Percentiles rank a stretch among this genome's conserved stretches.
Evolutionary conservation across 2,888 invertebrate species (phyloP).

Genomic region (Teleogryllus oceanicus): DNA sequence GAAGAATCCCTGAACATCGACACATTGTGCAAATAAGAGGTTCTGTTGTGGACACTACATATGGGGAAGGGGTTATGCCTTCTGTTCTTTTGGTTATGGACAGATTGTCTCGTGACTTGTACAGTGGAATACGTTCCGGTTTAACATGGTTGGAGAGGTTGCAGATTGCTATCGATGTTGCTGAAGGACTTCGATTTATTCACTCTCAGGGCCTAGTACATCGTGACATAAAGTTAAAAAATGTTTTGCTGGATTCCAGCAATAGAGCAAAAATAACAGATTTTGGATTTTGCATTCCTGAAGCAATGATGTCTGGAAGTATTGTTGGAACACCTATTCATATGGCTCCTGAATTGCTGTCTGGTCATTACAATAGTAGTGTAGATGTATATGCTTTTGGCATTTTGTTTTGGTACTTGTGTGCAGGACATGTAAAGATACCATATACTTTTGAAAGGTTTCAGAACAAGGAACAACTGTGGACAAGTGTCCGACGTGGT

Average conservation of each 20-base stretch:
- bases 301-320: conserved; percentile 86
- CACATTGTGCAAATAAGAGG: conserved; percentile 72
- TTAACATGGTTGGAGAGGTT: conserved; percentile 62
- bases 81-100: conserved; percentile 80
- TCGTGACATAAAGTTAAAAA: conserved; percentile 85
- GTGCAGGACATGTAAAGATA: conserved; percentile 74
- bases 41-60: conserved; percentile 75
- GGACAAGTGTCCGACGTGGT: conserved; percentile 82
- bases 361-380: conserved; percentile 74
- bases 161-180: conserved; percentile 75
- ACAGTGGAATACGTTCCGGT: conserved; percentile 69
- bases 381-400: conserved; percentile 90
- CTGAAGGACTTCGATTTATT: conserved; percentile 82
- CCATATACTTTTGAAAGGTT: conserved; percentile 79
- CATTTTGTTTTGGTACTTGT: conserved; percentile 85
- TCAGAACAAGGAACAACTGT: conserved; percentile 80
- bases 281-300: conserved; percentile 85
- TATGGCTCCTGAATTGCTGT: conserved; percentile 85
- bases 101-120: conserved; percentile 69
- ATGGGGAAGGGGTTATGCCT: conserved; percentile 64
- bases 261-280: conserved; percentile 80
- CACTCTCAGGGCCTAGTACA: conserved; percentile 86
- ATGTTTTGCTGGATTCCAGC: conserved; percentile 71
- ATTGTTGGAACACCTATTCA: conserved; percentile 86
- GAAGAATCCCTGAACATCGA: conserved; percentile 77